These are phyloP conservation scores for Paradisaea rubra DNA, from an alignment of 2,113 vertebrate species.

Conservation along the genomic window DNA sequence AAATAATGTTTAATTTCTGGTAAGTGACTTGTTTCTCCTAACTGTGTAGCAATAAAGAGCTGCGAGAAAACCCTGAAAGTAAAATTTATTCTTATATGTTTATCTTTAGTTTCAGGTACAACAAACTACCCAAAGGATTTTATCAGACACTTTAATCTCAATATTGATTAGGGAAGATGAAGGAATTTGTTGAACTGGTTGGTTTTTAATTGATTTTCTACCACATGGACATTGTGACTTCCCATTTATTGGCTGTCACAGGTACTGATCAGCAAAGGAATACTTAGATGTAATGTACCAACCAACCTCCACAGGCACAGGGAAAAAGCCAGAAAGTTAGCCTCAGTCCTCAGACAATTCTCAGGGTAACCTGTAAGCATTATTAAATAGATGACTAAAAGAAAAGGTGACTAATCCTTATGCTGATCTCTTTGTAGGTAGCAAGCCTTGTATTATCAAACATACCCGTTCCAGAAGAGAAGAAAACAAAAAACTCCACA, in stretches of 20 bases:
- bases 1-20: neutral
- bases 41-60: neutral
- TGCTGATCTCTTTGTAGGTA: neutral
- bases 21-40: neutral
- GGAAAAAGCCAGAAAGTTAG: neutral
- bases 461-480: neutral
- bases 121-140: neutral
- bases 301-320: neutral
- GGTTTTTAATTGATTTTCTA: slow-evolving; percentile 19
- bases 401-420: neutral
- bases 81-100: neutral
- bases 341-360: neutral
- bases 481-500: neutral
- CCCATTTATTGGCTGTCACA: neutral
- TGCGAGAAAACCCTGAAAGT: neutral
- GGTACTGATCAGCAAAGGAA: neutral
- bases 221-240: neutral
- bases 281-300: neutral
- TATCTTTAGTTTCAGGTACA: neutral
- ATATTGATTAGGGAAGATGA: neutral
- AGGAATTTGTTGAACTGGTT: neutral
- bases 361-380: neutral
- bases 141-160: neutral
- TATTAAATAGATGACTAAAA: neutral
- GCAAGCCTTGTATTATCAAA: neutral